Conservation (phyloP, 1,140 invertebrate genomes). For the Anoplophora glabripennis region DNA sequence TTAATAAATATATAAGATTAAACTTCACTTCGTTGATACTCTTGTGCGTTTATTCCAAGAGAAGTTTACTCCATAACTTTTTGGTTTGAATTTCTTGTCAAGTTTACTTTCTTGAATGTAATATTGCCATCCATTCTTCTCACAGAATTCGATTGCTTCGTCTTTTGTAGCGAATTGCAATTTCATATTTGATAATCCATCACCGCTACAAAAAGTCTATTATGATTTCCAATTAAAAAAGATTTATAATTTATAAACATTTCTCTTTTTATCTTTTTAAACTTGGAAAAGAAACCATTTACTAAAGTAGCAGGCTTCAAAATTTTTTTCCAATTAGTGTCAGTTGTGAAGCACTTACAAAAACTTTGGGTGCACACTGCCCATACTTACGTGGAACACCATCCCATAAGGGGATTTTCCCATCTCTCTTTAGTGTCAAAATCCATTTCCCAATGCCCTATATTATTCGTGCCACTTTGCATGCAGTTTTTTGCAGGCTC, state of each 20-base stretch:
- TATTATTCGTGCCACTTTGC: constrained; percentile 95
- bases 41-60: constrained; percentile 94
- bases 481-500: constrained; percentile 92
- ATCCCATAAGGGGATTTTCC: constrained; percentile 99
- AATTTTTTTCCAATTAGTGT: background rate
- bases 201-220: constrained; percentile 64
- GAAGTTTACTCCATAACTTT: constrained; percentile 92
- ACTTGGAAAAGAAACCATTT: background rate
- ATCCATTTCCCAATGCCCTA: constrained; percentile 87
- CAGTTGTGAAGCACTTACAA: constrained; percentile 1
- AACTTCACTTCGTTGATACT: constrained; percentile 85
- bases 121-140: constrained; percentile 94
- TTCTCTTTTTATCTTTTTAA: background rate
- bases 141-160: constrained; percentile 88
- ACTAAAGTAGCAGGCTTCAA: no score
- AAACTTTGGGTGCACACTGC: background rate
- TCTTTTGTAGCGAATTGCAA: constrained; percentile 78
- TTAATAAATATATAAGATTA: background rate
- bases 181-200: constrained; percentile 91
- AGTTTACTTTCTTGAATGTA: constrained; percentile 71
- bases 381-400: constrained; percentile 79
- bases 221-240: constrained; percentile 24
- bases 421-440: constrained; percentile 95
- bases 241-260: background rate
- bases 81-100: constrained; percentile 72